Evolutionary conservation across 2,797 vertebrate genomes (phyloP).

Genomic region (Hoplostethus mediterraneus): DNA sequence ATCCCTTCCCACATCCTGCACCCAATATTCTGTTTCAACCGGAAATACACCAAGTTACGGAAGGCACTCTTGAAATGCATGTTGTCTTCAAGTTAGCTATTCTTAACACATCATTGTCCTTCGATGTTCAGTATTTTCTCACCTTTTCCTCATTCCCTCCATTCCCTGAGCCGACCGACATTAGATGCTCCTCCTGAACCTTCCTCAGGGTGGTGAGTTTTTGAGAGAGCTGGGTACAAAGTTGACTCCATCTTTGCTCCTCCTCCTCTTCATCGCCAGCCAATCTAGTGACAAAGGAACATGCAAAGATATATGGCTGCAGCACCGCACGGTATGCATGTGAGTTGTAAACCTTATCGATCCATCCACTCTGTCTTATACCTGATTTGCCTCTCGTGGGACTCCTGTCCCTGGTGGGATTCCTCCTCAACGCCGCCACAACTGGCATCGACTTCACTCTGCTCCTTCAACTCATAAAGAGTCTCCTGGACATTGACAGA

Average conservation of each 20-base stretch:
- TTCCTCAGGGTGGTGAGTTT: slow-evolving; percentile 56
- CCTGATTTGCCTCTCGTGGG: slow-evolving; percentile 34
- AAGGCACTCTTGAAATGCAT: no score
- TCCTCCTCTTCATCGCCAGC: slow-evolving; percentile 17
- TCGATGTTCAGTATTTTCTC: background rate
- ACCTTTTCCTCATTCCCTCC: slow-evolving; percentile 36
- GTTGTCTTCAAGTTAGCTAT: no score
- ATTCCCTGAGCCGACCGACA: background rate
- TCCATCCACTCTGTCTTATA: slow-evolving; percentile 5
- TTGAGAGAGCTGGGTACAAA: slow-evolving; percentile 52
- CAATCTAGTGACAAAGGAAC: slow-evolving; percentile 25
- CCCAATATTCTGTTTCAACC: no score
- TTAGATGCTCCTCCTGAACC: slow-evolving; percentile 43
- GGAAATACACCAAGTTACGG: no score
- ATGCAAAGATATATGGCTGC: background rate
- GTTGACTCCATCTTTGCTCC: slow-evolving; percentile 53
- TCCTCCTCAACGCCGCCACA: background rate
- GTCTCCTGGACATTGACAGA: slow-evolving; percentile 65
- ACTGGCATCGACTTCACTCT: slow-evolving; percentile 74
- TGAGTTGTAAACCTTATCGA: background rate
- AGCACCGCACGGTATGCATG: background rate
- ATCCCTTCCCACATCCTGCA: no score
- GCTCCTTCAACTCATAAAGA: slow-evolving; percentile 70
- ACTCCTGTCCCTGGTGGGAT: background rate
- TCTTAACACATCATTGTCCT: no score